Evolutionary conservation across 2,888 invertebrate species (phyloP), one percentile per base, ranked within the genome.

Genomic region (Drosophila melanosoma): DNA sequence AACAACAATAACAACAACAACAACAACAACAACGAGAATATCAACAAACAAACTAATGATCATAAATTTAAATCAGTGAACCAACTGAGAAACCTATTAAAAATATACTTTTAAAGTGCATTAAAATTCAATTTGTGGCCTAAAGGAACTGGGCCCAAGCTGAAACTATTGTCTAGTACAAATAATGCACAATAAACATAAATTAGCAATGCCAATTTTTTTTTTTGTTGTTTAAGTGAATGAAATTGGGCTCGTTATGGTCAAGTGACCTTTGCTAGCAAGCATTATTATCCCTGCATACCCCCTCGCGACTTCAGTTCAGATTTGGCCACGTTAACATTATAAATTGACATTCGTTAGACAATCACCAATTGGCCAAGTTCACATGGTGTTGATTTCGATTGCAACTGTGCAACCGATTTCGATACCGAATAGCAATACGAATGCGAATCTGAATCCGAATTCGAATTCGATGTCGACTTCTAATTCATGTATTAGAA

Each of bases 141-240:
- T 23, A 64, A 63, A 69, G 77, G 66, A 60, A 64, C 53, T 45
- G 57, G 23, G 51, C 58, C 36, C 32, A 49, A 53, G 38, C 52
- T 69, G 8, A 4, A 80, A 69, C 76, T 69, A 82, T 82, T 84
- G 82, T 68, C 64, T 56, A 70, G 66, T 69, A 74, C 74, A 79
- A 72, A 89, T 75, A 87, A 81, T 80, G 73, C 68, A 75, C 85
- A 79, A 89, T 87, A 88, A 87, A 83, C 79, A 88, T 90, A 87
- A 87, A 88, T 89, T 87, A 77, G 69, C 65, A 66, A 75, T 70
- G 64, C 51, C 61, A 71, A 73, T 79, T 76, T 71, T 66, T 76
- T 71, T 66, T 58, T 17, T 60, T 40, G 54, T 51, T 66, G 52
- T 35, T 52, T 57, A 79, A 78, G 56, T 76, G 70, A 73, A 82